Base-by-base conservation (phyloP, 2,797 vertebrate species). In the Phoeniculus purpureus region DNA sequence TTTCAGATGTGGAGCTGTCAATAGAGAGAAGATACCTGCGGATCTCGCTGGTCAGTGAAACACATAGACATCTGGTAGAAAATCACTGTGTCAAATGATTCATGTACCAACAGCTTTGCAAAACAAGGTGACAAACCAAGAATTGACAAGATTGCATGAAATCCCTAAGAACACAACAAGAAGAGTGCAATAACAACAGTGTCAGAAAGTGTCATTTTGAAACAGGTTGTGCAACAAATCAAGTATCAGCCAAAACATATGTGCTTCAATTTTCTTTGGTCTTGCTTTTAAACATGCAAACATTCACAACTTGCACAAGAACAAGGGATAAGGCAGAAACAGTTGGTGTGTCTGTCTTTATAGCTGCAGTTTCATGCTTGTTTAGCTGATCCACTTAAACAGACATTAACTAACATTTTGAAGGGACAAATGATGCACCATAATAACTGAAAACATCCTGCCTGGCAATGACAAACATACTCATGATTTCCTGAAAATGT, bases 51-150 rank as follows among this genome's bases (percentile, higher is more conserved):
- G 62, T 98, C 98, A 4, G 89, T 75, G 66, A 95, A 91, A 64
- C 97, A 98, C 55, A 98, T 97, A 75, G 98, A 97, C 94, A 99
- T 97, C 76, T 98, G 98, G 60, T 98, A 97, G 96, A 99, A 99
- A 96, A 99, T 97, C 18, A 98, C 98, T 18, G 96, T 96, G 87
- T 99, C 98, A 64, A 99, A 99, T 51, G 98, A 98, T 85, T 99
- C 97, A 50, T 96, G 97, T 85, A 99, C 93, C 67, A 99, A 96
- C 50, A 98, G 97, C 51, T 97, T 98, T 59, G 98, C 98, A 45
- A 99, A 98, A 76, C 97, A 97, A 4, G 97, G 97, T 48, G 98
- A 99, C 51, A 98, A 96, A 21, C 98, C 98, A 93, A 99, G 97
- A 95, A 99, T 97, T 89, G 98, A 97, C 94, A 98, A 73, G 31